phyloP scores from a whole-genome alignment of 2,113 vertebrate species.

The Syrmaticus mikado region DNA sequence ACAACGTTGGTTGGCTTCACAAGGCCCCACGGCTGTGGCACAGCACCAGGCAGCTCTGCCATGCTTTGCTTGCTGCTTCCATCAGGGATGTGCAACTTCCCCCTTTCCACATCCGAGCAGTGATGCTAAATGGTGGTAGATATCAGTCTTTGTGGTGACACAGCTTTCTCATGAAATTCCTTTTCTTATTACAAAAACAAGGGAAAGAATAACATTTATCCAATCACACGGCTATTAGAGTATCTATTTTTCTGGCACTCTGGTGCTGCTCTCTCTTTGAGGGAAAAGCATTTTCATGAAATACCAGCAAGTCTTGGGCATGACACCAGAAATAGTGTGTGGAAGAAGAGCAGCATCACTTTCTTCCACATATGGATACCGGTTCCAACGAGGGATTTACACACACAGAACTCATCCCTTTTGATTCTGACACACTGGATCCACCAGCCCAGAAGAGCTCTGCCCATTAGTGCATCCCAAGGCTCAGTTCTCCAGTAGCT shows the following conservation, averaged over 20 bases:
- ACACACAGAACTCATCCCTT: background rate
- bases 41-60: rapidly evolving
- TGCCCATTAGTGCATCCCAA: rapidly evolving
- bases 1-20: background rate
- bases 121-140: background rate
- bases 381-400: background rate
- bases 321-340: constrained; percentile 19
- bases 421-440: background rate
- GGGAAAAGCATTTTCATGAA: background rate
- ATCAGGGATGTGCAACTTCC: background rate
- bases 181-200: background rate
- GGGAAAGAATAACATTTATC: constrained; percentile 27
- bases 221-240: background rate
- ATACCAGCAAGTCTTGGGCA: background rate
- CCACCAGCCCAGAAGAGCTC: background rate
- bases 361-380: constrained; percentile 22
- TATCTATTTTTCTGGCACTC: background rate
- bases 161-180: background rate
- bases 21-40: rapidly evolving
- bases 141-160: background rate
- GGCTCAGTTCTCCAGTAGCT: background rate
- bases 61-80: rapidly evolving
- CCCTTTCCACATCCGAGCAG: background rate
- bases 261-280: background rate
- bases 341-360: background rate